A percentile compares a stretch with the other conserved stretches of the same genome.
Conservation (phyloP, 1,140 invertebrate genomes). For the Sipha flava region DNA sequence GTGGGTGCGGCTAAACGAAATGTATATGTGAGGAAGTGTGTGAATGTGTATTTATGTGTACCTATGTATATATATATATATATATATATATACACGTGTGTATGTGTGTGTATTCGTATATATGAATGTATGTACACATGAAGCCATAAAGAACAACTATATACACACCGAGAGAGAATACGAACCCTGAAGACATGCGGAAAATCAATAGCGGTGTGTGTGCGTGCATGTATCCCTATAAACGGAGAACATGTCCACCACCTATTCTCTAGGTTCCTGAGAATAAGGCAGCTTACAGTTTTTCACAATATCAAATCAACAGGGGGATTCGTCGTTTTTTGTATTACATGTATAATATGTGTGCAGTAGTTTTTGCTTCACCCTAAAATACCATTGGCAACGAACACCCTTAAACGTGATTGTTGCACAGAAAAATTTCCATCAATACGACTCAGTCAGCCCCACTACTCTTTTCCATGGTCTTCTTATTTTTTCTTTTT, state of each 20-base stretch:
- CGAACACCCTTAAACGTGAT: not conserved
- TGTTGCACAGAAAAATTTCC: not conserved
- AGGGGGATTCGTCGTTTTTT: too few species aligned
- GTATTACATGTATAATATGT: too few species aligned
- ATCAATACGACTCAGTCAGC: too few species aligned
- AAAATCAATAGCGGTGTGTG: conserved; percentile 17
- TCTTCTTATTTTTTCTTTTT: too few species aligned
- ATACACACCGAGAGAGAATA: not conserved
- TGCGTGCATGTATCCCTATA: not conserved
- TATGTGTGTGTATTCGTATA: not conserved
- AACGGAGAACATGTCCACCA: not conserved
- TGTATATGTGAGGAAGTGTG: too few species aligned
- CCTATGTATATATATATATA: too few species aligned
- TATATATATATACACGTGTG: too few species aligned
- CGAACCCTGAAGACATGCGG: not conserved
- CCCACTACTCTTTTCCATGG: too few species aligned
- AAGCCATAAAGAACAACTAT: conserved; percentile 13
- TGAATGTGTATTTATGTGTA: not conserved
- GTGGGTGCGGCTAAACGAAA: not conserved
- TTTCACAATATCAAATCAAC: not conserved
- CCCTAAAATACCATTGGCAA: not conserved
- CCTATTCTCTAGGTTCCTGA: not conserved
- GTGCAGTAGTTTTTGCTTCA: not conserved
- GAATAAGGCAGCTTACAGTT: not conserved
- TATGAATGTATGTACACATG: not conserved